Conservation (phyloP, 2,113 vertebrate genomes). For the Ptilonorhynchus violaceus region DNA sequence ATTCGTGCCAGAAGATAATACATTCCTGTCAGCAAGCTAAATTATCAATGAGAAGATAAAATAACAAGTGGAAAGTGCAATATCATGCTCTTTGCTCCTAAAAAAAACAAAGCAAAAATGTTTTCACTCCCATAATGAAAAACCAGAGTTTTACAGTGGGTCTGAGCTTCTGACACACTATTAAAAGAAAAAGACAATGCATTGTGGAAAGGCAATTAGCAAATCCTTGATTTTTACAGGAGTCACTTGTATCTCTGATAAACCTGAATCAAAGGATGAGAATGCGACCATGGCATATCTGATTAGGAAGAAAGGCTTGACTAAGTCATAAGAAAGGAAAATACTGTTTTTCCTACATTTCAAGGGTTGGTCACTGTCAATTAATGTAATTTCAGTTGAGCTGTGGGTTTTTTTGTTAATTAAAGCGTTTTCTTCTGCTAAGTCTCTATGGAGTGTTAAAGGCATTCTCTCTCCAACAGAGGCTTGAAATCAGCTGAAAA, state of each 20-base stretch:
- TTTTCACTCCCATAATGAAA: background rate
- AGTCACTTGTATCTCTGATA: background rate
- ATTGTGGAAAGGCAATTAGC: background rate
- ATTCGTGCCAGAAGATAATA: background rate
- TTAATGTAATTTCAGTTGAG: background rate
- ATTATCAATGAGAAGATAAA: background rate
- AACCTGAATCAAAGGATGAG: background rate
- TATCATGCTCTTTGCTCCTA: background rate
- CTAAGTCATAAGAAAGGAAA: background rate
- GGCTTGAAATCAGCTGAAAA: background rate
- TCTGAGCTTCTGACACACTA: background rate
- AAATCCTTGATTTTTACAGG: background rate
- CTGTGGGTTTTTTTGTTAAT: background rate
- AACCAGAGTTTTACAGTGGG: accelerated
- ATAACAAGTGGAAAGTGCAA: background rate
- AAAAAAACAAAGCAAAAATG: background rate
- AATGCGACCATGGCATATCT: accelerated
- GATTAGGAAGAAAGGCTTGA: background rate
- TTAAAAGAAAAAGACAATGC: background rate
- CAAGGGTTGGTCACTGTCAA: background rate
- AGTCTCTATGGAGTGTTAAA: background rate
- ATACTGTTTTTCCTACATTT: background rate
- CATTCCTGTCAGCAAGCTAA: background rate
- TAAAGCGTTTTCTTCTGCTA: background rate
- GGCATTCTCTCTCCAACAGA: background rate